Evolutionary conservation across 1,140 invertebrate genomes (phyloP), one percentile per base, ranked within the genome.

Genomic region (Phthorimaea operculella): DNA sequence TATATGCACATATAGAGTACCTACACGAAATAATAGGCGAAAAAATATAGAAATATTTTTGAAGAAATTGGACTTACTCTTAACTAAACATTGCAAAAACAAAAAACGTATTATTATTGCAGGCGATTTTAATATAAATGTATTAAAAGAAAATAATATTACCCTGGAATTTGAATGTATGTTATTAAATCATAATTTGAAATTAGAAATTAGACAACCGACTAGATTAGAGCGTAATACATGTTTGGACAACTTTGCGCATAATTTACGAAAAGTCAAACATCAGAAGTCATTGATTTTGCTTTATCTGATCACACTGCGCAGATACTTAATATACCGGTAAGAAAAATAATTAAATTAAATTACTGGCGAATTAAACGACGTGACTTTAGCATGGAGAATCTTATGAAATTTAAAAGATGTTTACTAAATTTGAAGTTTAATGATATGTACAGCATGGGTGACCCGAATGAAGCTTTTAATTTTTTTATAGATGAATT

Each of bases 1-100:
- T 11, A 44, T 65, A 11, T 65, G 63, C 51, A 21, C 62, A n/a
- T 65, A 62, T 55, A 59, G 59, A 55, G 44, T 55, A 17, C 63
- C 63, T 36, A 55, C n/a, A n/a, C n/a, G n/a, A n/a, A n/a, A 54
- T 33, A 10, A 15, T 7, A 55, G 33, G 39, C 21, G 6, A 54
- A 58, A 39, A 39, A 39, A 15, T 42, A 15, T 60, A 16, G 28
- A 33, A 11, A 28, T 34, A n/a, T 61, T 58, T 52, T 42, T 57
- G 47, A 48, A 50, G 14, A 55, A 55, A 21, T 34, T 62, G 10
- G 39, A 55, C 8, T 49, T 10, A 11, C 11, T 59, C 10, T 36
- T 56, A 33, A 10, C 36, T 17, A 33, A 33, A 11, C 1, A 17
- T 36, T 45, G 4, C 33, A 34, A 16, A 28, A 45, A 44, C 21